phyloP scores from a whole-genome alignment of 2,888 invertebrate genomes.

The Hyles lineata region DNA sequence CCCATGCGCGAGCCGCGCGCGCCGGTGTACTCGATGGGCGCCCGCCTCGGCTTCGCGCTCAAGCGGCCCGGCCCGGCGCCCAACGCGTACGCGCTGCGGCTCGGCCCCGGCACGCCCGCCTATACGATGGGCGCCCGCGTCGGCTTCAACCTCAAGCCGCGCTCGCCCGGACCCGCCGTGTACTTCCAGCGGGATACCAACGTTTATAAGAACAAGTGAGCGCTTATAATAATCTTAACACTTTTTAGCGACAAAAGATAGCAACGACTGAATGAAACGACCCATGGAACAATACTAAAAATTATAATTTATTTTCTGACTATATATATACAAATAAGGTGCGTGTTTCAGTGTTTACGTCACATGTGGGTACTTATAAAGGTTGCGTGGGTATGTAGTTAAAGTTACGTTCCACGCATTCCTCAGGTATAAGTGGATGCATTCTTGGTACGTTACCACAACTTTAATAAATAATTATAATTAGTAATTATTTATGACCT shows the following conservation, averaged over 20 bases:
- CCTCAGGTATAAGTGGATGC: no score
- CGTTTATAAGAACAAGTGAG: conserved; percentile 66
- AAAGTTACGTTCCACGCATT: no score
- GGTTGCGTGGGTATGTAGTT: no score
- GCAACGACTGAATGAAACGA: no score
- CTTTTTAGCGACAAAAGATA: background rate
- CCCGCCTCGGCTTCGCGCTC: conserved; percentile 72
- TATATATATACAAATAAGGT: no score
- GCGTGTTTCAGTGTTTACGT: no score
- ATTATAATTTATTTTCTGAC: no score
- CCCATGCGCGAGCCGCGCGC: conserved; percentile 80
- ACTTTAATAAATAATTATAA: no score
- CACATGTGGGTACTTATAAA: no score
- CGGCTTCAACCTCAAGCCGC: conserved; percentile 59
- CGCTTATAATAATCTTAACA: conserved; percentile 5
- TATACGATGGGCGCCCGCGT: conserved; percentile 75
- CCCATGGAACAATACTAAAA: no score
- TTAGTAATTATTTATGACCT: no score
- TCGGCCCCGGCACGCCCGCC: conserved; percentile 78
- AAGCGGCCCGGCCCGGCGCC: conserved; percentile 85
- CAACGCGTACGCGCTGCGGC: conserved; percentile 82
- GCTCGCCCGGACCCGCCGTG: conserved; percentile 82
- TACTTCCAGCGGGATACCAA: conserved; percentile 77
- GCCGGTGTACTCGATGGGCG: conserved; percentile 85
- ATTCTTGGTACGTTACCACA: no score